These are phyloP conservation scores for Glossosoma conforme DNA, from an alignment of 1,140 invertebrate species.

Conservation along the genomic window DNA sequence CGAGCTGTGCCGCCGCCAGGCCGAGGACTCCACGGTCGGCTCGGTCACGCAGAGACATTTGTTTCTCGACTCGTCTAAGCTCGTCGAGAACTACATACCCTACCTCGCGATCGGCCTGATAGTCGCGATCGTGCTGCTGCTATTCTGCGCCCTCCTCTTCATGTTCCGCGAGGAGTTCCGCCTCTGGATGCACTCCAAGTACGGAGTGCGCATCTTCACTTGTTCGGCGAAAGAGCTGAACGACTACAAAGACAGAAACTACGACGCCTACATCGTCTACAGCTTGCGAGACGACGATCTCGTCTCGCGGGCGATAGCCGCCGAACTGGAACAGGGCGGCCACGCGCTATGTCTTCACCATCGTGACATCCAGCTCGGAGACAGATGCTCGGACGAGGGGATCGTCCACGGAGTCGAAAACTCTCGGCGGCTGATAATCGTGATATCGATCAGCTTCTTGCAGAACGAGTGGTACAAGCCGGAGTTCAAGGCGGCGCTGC, in stretches of 20 bases:
- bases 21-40: constrained; percentile 43
- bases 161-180: constrained; percentile 80
- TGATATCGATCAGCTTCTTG: constrained; percentile 69
- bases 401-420: constrained; percentile 74
- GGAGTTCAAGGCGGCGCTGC: constrained; percentile 64
- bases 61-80: constrained; percentile 48
- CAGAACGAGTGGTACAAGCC: constrained; percentile 69
- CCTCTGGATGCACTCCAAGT: constrained; percentile 84
- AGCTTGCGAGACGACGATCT: constrained; percentile 80
- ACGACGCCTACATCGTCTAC: constrained; percentile 85
- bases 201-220: constrained; percentile 75
- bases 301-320: constrained; percentile 69
- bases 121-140: constrained; percentile 66
- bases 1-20: constrained; percentile 43
- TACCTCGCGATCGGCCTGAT: constrained; percentile 73
- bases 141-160: constrained; percentile 71
- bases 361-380: constrained; percentile 63
- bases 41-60: constrained; percentile 51
- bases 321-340: constrained; percentile 71
- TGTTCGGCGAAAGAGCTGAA: constrained; percentile 56
- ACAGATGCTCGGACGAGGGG: constrained; percentile 65
- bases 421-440: constrained; percentile 64
- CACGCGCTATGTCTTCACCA: constrained; percentile 76
- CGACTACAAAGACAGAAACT: constrained; percentile 58
- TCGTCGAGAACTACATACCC: constrained; percentile 65